Evolutionary conservation across 2,113 vertebrate species (phyloP).

Genomic region (Mandrillus leucophaeus): DNA sequence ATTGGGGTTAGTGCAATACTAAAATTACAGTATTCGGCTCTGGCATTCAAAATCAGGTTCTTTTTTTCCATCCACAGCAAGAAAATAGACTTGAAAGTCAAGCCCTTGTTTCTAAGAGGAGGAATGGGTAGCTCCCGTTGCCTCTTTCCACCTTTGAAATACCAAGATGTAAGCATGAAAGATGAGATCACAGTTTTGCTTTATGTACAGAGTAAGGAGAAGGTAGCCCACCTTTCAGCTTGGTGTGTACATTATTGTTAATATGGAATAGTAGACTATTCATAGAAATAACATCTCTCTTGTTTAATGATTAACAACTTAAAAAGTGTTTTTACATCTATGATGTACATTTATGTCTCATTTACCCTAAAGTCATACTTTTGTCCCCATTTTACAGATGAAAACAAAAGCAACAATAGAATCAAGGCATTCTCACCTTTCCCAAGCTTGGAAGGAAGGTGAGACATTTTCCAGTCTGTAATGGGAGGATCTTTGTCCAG

Average conservation of each 20-base stretch:
- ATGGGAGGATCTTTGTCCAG: not conserved
- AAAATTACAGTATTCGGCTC: not conserved
- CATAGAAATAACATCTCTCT: not conserved
- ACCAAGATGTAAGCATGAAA: not conserved
- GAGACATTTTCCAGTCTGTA: not conserved
- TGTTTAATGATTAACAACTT: not conserved
- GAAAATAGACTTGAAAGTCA: slow-evolving; percentile 23
- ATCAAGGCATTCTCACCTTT: not conserved
- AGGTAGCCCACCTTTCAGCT: not conserved
- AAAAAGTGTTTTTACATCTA: not conserved
- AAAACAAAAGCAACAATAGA: not conserved
- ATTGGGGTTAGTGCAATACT: not conserved
- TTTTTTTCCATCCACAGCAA: not conserved
- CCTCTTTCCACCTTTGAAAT: not conserved
- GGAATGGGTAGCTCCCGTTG: not conserved
- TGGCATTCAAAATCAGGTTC: not conserved
- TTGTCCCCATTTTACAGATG: not conserved
- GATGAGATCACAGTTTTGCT: not conserved
- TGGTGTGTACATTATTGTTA: not conserved
- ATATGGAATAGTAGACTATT: not conserved
- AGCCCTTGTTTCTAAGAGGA: not conserved
- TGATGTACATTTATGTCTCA: not conserved
- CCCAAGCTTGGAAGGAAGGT: not conserved
- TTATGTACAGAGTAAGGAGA: not conserved
- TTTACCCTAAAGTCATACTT: not conserved